Conservation (phyloP, 1,140 invertebrate species). For the Belonocnema kinseyi region DNA sequence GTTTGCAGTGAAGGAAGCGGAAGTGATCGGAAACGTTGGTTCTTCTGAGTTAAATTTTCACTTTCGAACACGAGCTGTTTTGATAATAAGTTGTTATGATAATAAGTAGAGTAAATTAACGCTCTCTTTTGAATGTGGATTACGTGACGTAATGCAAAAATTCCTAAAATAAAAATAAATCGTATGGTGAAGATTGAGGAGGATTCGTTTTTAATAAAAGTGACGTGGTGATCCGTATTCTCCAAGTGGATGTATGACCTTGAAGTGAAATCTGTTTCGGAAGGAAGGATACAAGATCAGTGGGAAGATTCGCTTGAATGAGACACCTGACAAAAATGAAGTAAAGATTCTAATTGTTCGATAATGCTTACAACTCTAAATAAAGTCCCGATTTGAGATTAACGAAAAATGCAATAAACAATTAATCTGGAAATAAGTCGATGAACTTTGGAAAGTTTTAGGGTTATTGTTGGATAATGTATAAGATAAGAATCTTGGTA, state of each 20-base stretch:
- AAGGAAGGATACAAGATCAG: slow-evolving; percentile 17
- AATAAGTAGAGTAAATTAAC: slow-evolving; percentile 18
- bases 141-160: slow-evolving; percentile 14
- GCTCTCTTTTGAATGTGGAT: slow-evolving; percentile 1
- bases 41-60: slow-evolving; percentile 1
- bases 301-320: neutral
- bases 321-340: neutral
- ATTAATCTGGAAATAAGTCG: too few relatives aligned
- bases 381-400: too few relatives aligned
- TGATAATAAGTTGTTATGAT: slow-evolving; percentile 3
- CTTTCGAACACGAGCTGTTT: slow-evolving; percentile 4
- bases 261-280: slow-evolving; percentile 11
- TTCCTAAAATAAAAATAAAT: slow-evolving; percentile 15
- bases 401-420: too few relatives aligned
- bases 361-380: too few relatives aligned
- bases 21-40: neutral
- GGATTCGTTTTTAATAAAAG: slow-evolving; percentile 20
- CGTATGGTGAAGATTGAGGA: slow-evolving; percentile 14
- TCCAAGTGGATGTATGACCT: slow-evolving; percentile 8
- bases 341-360: neutral
- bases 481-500: too few relatives aligned
- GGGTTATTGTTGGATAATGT: too few relatives aligned
- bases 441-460: too few relatives aligned
- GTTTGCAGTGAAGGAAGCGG: slow-evolving; percentile 25
- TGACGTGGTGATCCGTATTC: neutral